Percentiles rank a stretch among this genome's conserved stretches.
These are phyloP conservation scores for Nothura maculosa DNA, from an alignment of 2,797 vertebrate genomes.

Conservation along the genomic window DNA sequence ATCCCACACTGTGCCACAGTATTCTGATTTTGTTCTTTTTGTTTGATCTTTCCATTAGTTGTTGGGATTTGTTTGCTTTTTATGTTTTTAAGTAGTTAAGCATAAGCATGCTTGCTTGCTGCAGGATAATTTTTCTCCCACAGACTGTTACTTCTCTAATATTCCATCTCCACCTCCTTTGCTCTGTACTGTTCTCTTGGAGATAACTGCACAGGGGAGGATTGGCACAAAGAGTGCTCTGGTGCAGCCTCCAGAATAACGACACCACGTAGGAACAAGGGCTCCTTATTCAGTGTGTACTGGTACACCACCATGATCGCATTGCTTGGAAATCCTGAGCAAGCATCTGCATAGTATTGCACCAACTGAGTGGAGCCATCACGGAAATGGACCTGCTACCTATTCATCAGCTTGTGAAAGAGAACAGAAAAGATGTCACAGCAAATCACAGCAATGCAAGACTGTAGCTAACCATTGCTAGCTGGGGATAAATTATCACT, in stretches of 20 bases:
- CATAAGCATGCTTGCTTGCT: not conserved
- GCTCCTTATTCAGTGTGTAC: not conserved
- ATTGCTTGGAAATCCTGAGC: not conserved
- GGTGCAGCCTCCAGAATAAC: rapidly evolving
- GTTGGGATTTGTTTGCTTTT: not conserved
- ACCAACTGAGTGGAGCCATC: not conserved
- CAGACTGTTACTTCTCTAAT: not conserved
- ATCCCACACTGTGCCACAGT: not conserved
- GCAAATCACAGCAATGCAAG: not conserved
- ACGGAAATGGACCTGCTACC: not conserved
- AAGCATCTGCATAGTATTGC: not conserved
- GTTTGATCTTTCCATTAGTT: not conserved
- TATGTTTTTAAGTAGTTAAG: not conserved
- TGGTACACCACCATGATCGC: rapidly evolving
- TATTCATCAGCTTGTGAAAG: not conserved
- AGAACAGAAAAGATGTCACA: not conserved
- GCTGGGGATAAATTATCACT: not conserved
- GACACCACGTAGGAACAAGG: not conserved
- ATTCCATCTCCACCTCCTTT: not conserved
- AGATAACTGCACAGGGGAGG: not conserved
- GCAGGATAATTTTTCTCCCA: not conserved
- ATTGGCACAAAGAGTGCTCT: not conserved
- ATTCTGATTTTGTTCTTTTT: not conserved
- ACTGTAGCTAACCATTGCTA: not conserved
- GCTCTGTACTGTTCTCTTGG: not conserved